These are phyloP conservation scores for Agriopis aurantiaria DNA, from an alignment of 2,888 invertebrate species.

Conservation along the genomic window DNA sequence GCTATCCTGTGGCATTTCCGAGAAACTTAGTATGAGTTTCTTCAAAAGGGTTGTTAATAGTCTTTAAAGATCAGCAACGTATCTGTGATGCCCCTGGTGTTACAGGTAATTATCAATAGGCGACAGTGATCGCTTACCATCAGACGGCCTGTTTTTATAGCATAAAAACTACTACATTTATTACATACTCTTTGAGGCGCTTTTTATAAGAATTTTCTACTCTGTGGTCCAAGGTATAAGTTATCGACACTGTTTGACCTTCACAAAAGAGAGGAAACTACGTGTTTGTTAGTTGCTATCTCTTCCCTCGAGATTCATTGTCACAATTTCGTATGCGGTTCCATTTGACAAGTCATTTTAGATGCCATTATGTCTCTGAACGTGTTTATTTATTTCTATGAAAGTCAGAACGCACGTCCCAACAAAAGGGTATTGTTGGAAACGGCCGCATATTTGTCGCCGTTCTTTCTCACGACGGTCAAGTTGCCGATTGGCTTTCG, in stretches of 20 bases:
- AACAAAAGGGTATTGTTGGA: constrained; percentile 77
- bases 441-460: constrained; percentile 76
- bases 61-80: too few relatives aligned
- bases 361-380: constrained; percentile 55
- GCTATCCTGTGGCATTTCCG: too few relatives aligned
- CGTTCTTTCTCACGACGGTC: constrained; percentile 71
- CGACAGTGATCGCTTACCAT: too few relatives aligned
- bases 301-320: constrained; percentile 65
- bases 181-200: too few relatives aligned
- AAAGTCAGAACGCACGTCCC: constrained; percentile 53
- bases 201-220: background rate
- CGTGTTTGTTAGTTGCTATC: constrained; percentile 46
- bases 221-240: background rate
- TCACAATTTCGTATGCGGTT: constrained; percentile 58
- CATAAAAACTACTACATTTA: too few relatives aligned
- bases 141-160: too few relatives aligned
- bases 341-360: constrained; percentile 24
- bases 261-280: background rate
- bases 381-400: constrained; percentile 43
- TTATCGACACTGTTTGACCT: background rate
- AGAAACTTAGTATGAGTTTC: too few relatives aligned
- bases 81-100: too few relatives aligned
- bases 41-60: too few relatives aligned
- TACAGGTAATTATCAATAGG: too few relatives aligned
- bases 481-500: constrained; percentile 49